Base-by-base conservation (phyloP, 2,113 vertebrate species). In the Syrrhaptes paradoxus region DNA sequence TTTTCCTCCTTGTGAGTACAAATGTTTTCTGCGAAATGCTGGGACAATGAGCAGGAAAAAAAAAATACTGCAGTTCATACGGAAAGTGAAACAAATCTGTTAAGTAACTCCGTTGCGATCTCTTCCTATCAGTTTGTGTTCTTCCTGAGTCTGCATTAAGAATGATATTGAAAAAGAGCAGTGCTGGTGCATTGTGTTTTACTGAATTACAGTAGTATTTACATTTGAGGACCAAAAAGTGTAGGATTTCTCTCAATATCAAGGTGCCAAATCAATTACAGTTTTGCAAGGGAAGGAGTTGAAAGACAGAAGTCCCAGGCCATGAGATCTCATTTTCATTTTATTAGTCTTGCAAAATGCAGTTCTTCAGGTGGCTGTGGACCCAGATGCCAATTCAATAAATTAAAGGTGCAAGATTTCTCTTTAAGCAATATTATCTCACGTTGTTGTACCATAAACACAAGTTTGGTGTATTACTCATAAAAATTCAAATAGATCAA, bases 31-130 rank as follows among this genome's bases (percentile, higher is more conserved):
- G 58, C 17, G 4, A 88, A 78, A 70, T 31, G 38, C 11, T 31
- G 66, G 36, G 79, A 86, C 79, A 79, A 75, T 63, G 21, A 73
- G 31, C 83, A 48, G 71, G 41, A 26, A 52, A 59, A 43, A 81
- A 80, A 12, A 59, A 66, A n/a, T 10, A 46, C 38, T 17, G 31
- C 49, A 13, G 38, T 71, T 96, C 71, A 74, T 91, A 82, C 18
- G 65, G 90, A 96, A 95, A 95, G 68, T 85, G 76, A 94, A 90
- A 94, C 72, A 90, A 93, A 74, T 84, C 62, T 58, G 32, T 77
- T 36, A 31, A 92, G 79, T 48, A 88, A 65, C 68, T 87, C 75
- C 29, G 52, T 16, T 84, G 36, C 7, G 5, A 83, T 74, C 83
- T 81, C 71, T 65, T 89, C 31, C 63, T 94, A 81, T 87, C 25